Evolutionary conservation across 2,888 invertebrate species (phyloP), one percentile per base, ranked within the genome.

Genomic region (Schizaphis graminum): DNA sequence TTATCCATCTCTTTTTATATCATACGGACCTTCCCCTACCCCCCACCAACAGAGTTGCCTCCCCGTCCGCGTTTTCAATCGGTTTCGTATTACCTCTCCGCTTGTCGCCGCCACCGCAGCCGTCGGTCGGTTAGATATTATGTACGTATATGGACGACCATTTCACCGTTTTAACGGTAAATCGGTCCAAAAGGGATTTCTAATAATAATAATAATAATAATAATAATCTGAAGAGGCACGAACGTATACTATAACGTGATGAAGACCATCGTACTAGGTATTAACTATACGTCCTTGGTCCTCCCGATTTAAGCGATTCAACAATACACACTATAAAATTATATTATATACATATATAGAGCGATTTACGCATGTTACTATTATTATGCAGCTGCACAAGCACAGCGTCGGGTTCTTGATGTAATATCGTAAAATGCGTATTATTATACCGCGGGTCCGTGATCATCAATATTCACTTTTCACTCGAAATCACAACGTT

Each of bases 121-220:
- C 49, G 26, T 4, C n/a, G 47, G 41, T 56, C 28, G 26, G 53
- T 56, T 53, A 26, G 53, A 16, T 67, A 61, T 16, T 53, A 35
- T 24, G 10, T 85, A 44, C 13, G 11, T 41, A 3, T 41, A n/a
- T 13, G 2, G 49, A 16, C 87, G 35, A 24, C 67, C 28, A 41
- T 67, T 92, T 61, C 87, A 67, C 88, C 92, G 92, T 92, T 35
- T 41, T 77, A 92, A 92, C 92, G 92, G 92, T 77, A 89, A 92
- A 89, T 92, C 56, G 61, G 11, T 35, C 47, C 35, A 21, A 35
- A 61, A 92, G 61, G 92, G 86, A 92, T 44, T 87, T 92, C n/a
- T 61, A 35, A 35, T 86, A 44, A 4, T 86, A 47, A 28, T 44
- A 47, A 41, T 86, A 44, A 44, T 44, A 44, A 44, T 44, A 47